phyloP scores from a whole-genome alignment of 2,888 invertebrate genomes.

The Heliconius erato region DNA sequence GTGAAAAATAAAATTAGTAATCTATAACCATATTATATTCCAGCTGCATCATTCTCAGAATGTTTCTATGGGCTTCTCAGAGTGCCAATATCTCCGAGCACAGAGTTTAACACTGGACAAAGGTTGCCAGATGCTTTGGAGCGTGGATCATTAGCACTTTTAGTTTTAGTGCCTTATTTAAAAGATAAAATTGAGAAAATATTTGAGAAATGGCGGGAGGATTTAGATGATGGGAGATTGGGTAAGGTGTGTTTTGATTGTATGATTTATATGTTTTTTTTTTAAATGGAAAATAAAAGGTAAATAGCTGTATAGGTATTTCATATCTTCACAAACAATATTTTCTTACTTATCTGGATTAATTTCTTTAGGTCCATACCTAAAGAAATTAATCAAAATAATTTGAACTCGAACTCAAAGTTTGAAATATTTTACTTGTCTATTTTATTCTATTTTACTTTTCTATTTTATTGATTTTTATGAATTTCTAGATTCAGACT shows the following conservation, averaged over 20 bases:
- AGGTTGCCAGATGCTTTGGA: slow-evolving; percentile 81
- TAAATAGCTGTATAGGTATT: too few species aligned
- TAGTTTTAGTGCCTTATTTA: slow-evolving; percentile 91
- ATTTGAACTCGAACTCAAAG: too few species aligned
- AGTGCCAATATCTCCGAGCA: slow-evolving; percentile 71
- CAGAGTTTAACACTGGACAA: slow-evolving; percentile 69
- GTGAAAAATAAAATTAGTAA: slow-evolving; percentile 3
- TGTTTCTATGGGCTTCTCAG: slow-evolving; percentile 93
- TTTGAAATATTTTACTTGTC: too few species aligned
- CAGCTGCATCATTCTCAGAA: slow-evolving; percentile 93
- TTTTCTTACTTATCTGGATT: too few species aligned
- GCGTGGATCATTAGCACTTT: slow-evolving; percentile 86
- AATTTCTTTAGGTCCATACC: too few species aligned
- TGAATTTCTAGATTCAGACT: too few species aligned
- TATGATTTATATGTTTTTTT: background rate
- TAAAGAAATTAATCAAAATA: too few species aligned
- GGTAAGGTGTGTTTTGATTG: slow-evolving; percentile 75
- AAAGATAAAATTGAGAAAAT: slow-evolving; percentile 88
- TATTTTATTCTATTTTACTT: too few species aligned
- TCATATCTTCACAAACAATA: too few species aligned
- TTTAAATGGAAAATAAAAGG: background rate
- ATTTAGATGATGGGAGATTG: slow-evolving; percentile 85
- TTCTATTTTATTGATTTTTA: too few species aligned
- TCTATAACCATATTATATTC: slow-evolving; percentile 33
- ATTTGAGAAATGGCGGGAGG: slow-evolving; percentile 86